A percentile compares a stretch with the other conserved stretches of the same genome.
These are phyloP conservation scores for Corvus cornix DNA, from an alignment of 2,113 vertebrate species.

Conservation along the genomic window DNA sequence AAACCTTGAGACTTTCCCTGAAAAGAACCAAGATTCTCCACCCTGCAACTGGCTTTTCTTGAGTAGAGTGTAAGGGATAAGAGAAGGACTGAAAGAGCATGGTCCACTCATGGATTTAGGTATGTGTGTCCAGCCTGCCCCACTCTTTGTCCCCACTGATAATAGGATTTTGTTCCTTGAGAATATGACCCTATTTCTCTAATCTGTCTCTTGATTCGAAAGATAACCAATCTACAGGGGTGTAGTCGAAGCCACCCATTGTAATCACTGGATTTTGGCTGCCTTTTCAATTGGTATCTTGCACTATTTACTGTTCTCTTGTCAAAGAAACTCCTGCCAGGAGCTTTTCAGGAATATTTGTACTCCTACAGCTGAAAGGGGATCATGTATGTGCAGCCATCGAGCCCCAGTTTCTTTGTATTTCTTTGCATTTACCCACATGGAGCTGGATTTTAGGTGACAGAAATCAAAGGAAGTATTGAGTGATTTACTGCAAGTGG, in stretches of 20 bases:
- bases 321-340: neutral
- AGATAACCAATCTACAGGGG: neutral
- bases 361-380: neutral
- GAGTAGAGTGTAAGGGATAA: neutral
- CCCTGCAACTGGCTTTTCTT: neutral
- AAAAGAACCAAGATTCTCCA: neutral
- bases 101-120: neutral
- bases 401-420: fast-evolving
- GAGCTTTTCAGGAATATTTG: neutral
- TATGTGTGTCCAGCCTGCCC: neutral
- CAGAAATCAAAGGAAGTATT: neutral
- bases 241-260: neutral
- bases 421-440: neutral
- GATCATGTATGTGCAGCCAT: neutral
- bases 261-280: neutral
- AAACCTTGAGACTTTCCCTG: neutral
- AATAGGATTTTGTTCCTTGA: neutral
- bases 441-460: conserved; percentile 14
- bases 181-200: neutral
- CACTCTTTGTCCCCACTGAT: neutral
- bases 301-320: neutral
- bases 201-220: neutral
- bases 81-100: neutral
- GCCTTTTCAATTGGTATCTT: neutral
- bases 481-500: neutral